phyloP scores from a whole-genome alignment of 2,797 vertebrate species.

The Chrysocyon brachyurus region DNA sequence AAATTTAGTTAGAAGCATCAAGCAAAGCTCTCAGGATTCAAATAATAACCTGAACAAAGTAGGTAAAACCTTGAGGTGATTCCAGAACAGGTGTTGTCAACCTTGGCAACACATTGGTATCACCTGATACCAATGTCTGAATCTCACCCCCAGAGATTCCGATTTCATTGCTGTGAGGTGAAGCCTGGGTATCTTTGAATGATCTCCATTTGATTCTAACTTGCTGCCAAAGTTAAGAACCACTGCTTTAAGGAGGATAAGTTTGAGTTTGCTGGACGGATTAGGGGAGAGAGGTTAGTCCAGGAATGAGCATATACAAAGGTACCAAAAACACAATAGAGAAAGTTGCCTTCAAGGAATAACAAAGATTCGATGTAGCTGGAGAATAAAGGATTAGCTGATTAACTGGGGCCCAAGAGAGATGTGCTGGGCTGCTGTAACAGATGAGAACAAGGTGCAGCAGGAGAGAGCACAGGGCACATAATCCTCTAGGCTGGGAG shows the following conservation, averaged over 20 bases:
- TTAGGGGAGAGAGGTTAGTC: not conserved
- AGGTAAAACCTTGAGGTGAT: not conserved
- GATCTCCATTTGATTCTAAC: not conserved
- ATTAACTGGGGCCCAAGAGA: not conserved
- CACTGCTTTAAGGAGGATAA: not conserved
- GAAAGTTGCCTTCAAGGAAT: not conserved
- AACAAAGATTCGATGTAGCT: not conserved
- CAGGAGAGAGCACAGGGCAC: too few species aligned
- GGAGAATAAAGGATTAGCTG: not conserved
- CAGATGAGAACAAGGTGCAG: not conserved
- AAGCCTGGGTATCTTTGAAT: not conserved
- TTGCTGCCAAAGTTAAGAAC: not conserved
- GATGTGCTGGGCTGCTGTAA: not conserved
- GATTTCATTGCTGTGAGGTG: not conserved
- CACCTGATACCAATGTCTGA: not conserved
- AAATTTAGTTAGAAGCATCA: not conserved
- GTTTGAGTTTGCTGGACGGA: not conserved
- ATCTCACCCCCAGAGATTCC: not conserved
- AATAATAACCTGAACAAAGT: not conserved
- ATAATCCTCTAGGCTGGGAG: not conserved
- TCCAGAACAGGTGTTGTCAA: not conserved
- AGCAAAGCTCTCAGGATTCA: not conserved
- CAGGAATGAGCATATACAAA: not conserved
- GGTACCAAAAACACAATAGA: not conserved
- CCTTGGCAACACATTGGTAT: rapidly evolving